These are phyloP conservation scores for Smittia sp. DNA, from an alignment of 2,888 invertebrate genomes.

Conservation along the genomic window DNA sequence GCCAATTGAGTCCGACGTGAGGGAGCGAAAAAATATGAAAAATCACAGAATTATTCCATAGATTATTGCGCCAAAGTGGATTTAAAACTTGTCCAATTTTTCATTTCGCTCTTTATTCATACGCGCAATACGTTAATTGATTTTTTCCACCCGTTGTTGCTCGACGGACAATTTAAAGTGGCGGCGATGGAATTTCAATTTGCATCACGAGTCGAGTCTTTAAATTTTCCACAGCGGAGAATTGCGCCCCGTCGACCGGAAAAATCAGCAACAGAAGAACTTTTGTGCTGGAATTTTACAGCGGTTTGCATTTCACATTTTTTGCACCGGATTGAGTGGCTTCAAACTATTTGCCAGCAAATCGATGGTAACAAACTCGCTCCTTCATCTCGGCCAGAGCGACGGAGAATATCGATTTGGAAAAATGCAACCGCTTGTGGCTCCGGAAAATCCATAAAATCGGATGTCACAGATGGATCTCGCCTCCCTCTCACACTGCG, in stretches of 20 bases:
- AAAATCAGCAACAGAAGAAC: conserved; percentile 7
- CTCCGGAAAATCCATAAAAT: conserved; percentile 23
- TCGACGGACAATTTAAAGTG: neutral
- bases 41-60: conserved; percentile 36
- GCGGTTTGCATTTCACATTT: neutral
- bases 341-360: neutral
- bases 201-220: neutral
- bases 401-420: neutral
- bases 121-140: conserved; percentile 9
- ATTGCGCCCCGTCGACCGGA: neutral
- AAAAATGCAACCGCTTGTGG: conserved; percentile 17
- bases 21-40: conserved; percentile 7
- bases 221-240: too few relatives aligned
- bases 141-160: neutral
- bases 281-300: conserved; percentile 10
- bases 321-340: conserved; percentile 5
- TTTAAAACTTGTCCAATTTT: conserved; percentile 30
- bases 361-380: conserved; percentile 17
- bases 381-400: neutral
- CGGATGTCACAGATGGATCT: conserved; percentile 18
- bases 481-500: neutral
- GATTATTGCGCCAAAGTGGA: conserved; percentile 31
- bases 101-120: neutral
- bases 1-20: conserved; percentile 17
- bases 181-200: neutral